Evolutionary conservation across 2,113 vertebrate species (phyloP).

Genomic region (Ammodytes dubius): DNA sequence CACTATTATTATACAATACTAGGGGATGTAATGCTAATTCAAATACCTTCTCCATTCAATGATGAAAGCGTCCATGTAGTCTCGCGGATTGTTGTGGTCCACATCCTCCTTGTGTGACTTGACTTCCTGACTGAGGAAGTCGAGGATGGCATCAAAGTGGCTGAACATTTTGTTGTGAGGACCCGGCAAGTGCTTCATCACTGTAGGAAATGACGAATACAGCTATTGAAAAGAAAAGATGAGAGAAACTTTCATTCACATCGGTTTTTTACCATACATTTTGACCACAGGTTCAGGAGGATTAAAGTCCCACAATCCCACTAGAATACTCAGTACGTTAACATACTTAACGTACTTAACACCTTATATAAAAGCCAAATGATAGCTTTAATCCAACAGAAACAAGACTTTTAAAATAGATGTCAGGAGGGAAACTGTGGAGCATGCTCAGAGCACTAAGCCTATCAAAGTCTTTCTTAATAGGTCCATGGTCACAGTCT

Average conservation of each 20-base stretch:
- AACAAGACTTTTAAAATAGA: no score
- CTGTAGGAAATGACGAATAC: conserved; percentile 78
- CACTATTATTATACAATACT: not conserved
- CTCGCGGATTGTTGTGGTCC: conserved; percentile 78
- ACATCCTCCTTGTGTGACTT: conserved; percentile 83
- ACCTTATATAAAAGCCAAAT: no score
- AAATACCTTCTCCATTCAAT: conserved; percentile 85
- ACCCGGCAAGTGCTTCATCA: conserved; percentile 86
- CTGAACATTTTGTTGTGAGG: conserved; percentile 80
- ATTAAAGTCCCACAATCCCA: no score
- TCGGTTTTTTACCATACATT: not conserved
- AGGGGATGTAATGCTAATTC: no score
- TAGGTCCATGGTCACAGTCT: no score
- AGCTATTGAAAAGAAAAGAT: conserved; percentile 74
- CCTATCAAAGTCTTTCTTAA: no score
- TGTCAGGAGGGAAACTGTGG: not conserved
- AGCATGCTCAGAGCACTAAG: no score
- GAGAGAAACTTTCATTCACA: not conserved
- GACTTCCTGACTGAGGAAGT: conserved; percentile 69
- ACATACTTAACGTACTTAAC: no score
- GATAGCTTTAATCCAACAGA: no score
- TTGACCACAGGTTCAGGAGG: not conserved
- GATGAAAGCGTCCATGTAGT: conserved; percentile 88
- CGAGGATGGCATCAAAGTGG: conserved; percentile 23
- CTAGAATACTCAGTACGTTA: not conserved